Evolutionary conservation across 2,888 invertebrate species (phyloP).

Genomic region (Busseola fusca): DNA sequence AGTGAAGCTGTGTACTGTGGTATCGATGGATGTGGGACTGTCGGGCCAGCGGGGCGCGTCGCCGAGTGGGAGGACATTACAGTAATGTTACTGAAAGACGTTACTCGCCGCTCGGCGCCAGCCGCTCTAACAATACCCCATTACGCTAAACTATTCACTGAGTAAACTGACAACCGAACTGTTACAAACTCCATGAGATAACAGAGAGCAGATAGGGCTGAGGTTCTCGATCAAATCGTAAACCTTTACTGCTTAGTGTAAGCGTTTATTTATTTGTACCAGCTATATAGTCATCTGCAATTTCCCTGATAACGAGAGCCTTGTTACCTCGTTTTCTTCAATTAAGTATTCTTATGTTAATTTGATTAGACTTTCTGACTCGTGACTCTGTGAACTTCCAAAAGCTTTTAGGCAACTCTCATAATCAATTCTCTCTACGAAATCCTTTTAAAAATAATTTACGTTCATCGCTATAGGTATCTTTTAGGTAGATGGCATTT

Average conservation of each 20-base stretch:
- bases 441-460: background rate
- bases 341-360: constrained; percentile 14
- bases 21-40: constrained; percentile 61
- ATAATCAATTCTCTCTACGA: background rate
- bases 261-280: background rate
- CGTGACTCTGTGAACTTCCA: background rate
- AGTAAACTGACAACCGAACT: constrained; percentile 58
- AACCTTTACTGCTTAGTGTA: background rate
- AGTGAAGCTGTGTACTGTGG: constrained; percentile 33
- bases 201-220: constrained; percentile 17
- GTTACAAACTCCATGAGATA: constrained; percentile 48
- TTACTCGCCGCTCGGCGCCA: constrained; percentile 66
- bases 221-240: constrained; percentile 33
- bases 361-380: constrained; percentile 9
- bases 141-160: constrained; percentile 69
- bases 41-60: constrained; percentile 65
- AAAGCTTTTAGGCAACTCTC: background rate
- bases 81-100: constrained; percentile 70
- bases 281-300: background rate
- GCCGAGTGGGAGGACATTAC: constrained; percentile 70
- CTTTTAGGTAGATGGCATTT: background rate
- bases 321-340: background rate
- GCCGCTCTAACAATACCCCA: constrained; percentile 72
- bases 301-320: background rate
- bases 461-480: background rate